phyloP scores from a whole-genome alignment of 2,888 invertebrate species.

The Dryobotodes eremita region DNA sequence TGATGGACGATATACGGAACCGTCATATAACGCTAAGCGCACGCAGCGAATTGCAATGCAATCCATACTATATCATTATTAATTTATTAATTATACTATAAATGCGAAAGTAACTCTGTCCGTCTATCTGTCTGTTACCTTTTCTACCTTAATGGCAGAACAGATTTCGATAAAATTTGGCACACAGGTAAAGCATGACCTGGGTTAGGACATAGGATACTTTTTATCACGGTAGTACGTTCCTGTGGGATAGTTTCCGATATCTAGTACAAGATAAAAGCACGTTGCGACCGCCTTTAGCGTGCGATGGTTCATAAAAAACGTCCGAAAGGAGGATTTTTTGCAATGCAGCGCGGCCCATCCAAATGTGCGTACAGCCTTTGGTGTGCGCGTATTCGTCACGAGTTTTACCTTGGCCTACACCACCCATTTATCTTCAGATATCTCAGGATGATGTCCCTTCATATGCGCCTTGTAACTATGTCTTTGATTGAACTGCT shows the following conservation, averaged over 20 bases:
- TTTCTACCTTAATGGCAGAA: neutral
- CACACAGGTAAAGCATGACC: neutral
- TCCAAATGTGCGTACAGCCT: neutral
- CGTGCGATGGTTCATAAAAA: no score
- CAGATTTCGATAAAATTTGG: neutral
- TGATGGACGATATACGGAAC: neutral
- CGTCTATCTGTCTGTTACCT: neutral
- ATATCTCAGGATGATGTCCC: conserved; percentile 80
- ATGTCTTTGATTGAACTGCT: conserved; percentile 84
- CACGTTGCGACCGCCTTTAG: no score
- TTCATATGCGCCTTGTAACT: conserved; percentile 86
- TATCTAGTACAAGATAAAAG: neutral
- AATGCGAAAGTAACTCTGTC: neutral
- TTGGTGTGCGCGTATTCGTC: neutral
- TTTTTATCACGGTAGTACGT: neutral
- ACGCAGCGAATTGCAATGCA: neutral
- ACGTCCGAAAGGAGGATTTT: no score
- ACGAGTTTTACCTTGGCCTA: neutral
- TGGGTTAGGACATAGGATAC: neutral
- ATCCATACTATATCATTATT: neutral
- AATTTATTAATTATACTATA: neutral
- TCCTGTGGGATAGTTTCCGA: neutral
- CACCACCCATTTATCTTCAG: conserved; percentile 43
- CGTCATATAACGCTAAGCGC: no score
- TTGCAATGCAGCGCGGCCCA: neutral